Base-by-base conservation (phyloP, 53 echinoderm and acorn worm genomes). In the Holothuria scabra region DNA sequence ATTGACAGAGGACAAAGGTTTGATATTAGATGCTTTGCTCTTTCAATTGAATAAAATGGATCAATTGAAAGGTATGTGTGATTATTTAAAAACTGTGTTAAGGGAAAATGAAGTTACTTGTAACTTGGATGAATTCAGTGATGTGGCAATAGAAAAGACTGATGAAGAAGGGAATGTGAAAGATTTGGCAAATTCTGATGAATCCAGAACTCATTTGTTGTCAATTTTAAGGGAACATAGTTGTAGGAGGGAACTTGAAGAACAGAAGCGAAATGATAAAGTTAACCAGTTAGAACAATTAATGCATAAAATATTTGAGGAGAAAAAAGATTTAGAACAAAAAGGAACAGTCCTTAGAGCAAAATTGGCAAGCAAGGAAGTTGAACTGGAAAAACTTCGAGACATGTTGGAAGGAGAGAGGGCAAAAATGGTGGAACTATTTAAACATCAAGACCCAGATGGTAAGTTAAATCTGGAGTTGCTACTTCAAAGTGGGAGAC, bases 361-460 rank as follows among this genome's bases (percentile, higher is more conserved):
- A 26, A 88, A 89, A 70, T 81, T 94, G 34, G 91, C 93, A 3
- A 95, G 91, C 84, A 90, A 70, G 1, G 89, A 99, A 63, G 93
- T 95, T 4, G 90, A 93, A 52, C 56, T 88, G 32, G 89, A 93
- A 22, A 88, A 90, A 66, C 89, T 89, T 31, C 90, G 95, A 72
- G 91, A 80, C 62, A 80, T 89, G 75, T 61, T 99, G 38, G 81
- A 83, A 59, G 90, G 90, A 64, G 93, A 94, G 58, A 83, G 89
- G 66, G 79, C 85, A 25, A 90, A 95, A 46, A 74, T 95, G 79
- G 85, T 87, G 5, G 91, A 92, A 63, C 32, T 99, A 28, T 93
- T 99, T 38, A 90, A 92, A 69, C 86, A 92, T 59, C 91, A 91
- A 46, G 96, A 96, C 69, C 96, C 93, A 11, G 91, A 94, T 58